Evolutionary conservation across 2,113 vertebrate genomes (phyloP).

Genomic region (Tenrec ecaudatus): DNA sequence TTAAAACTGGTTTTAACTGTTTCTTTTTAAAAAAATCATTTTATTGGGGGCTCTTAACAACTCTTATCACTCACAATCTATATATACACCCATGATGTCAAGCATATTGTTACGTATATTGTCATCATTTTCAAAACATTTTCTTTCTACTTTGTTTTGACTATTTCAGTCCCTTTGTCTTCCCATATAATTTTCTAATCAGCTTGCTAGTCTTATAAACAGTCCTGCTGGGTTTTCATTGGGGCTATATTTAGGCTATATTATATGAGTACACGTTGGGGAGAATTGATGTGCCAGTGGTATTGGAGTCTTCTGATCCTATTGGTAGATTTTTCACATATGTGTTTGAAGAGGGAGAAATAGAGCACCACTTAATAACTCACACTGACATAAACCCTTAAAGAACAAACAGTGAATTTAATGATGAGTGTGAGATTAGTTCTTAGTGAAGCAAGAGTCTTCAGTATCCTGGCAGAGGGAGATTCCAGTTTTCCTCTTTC

Average conservation of each 20-base stretch:
- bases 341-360: background rate
- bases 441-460: background rate
- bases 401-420: background rate
- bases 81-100: too few relatives aligned
- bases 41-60: too few relatives aligned
- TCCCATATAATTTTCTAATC: background rate
- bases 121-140: too few relatives aligned
- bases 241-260: background rate
- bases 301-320: background rate
- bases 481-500: background rate
- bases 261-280: background rate
- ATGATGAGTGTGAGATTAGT: background rate
- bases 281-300: background rate
- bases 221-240: background rate
- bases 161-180: background rate
- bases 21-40: too few relatives aligned
- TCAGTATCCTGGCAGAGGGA: background rate
- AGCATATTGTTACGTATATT: too few relatives aligned
- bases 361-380: background rate
- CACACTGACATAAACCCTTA: background rate
- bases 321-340: conserved; percentile 3
- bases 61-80: too few relatives aligned
- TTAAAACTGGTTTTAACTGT: background rate
- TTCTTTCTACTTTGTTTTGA: conserved; percentile 23
- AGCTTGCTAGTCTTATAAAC: background rate